These are phyloP conservation scores for Athrips mouffetella DNA, from an alignment of 2,888 invertebrate genomes.

Conservation along the genomic window DNA sequence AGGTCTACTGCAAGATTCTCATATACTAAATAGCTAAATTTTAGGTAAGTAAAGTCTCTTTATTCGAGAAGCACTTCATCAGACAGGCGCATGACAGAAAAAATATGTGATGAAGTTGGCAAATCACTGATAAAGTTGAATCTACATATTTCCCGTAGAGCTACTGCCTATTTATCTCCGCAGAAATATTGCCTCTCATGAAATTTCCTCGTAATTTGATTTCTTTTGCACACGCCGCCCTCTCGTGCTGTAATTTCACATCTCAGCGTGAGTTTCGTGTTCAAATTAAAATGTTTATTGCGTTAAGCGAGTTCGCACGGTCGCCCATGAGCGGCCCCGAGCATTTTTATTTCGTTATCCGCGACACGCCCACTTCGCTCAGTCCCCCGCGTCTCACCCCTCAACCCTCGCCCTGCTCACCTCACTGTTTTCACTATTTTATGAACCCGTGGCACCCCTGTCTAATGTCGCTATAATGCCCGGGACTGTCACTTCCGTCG, in stretches of 20 bases:
- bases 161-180: conserved; percentile 20
- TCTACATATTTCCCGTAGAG: conserved; percentile 14
- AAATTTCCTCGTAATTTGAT: conserved; percentile 66
- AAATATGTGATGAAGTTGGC: too few relatives aligned
- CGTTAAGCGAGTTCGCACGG: conserved; percentile 75
- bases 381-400: conserved; percentile 39
- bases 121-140: too few relatives aligned
- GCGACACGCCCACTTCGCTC: conserved; percentile 52
- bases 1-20: too few relatives aligned
- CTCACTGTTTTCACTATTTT: conserved; percentile 59
- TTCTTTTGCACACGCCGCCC: conserved; percentile 59
- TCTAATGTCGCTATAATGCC: conserved; percentile 67
- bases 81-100: too few relatives aligned
- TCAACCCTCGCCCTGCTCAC: conserved; percentile 40
- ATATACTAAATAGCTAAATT: not conserved
- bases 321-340: conserved; percentile 53
- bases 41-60: not conserved
- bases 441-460: conserved; percentile 61
- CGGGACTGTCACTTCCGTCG: conserved; percentile 64
- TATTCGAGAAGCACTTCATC: not conserved
- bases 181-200: conserved; percentile 38
- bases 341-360: conserved; percentile 74
- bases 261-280: conserved; percentile 76
- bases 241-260: conserved; percentile 64
- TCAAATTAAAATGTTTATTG: conserved; percentile 78